Evolutionary conservation across 1,140 invertebrate species (phyloP).

Genomic region (Sinonovacula constricta): DNA sequence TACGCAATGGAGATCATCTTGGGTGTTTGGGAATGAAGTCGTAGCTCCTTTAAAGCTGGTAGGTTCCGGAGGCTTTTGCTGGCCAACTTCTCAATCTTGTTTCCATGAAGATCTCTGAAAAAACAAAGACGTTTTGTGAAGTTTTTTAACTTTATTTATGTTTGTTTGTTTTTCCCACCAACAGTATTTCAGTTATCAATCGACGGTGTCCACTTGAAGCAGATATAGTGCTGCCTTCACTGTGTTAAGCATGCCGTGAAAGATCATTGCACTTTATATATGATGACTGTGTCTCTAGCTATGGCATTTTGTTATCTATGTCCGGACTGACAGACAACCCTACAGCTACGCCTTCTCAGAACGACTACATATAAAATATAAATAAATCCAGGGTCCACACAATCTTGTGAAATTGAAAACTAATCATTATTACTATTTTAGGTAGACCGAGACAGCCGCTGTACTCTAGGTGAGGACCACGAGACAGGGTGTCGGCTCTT

Average conservation of each 20-base stretch:
- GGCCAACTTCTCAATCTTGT: constrained; percentile 30
- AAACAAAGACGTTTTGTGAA: not conserved
- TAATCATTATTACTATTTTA: no score
- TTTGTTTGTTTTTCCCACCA: not conserved
- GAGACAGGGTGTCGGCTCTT: no score
- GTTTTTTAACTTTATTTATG: not conserved
- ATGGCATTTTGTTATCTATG: no score
- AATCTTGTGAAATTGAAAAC: no score
- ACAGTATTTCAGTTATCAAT: not conserved
- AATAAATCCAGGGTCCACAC: no score
- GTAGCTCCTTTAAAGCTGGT: constrained; percentile 40
- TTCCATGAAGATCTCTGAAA: constrained; percentile 51
- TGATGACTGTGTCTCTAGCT: not conserved
- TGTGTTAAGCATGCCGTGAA: not conserved
- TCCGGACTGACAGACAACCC: no score
- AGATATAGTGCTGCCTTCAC: no score
- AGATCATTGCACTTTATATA: not conserved
- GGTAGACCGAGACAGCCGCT: no score
- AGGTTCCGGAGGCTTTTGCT: constrained; percentile 49
- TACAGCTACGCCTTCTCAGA: no score
- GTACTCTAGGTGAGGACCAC: no score
- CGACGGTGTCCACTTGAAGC: no score
- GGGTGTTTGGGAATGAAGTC: constrained; percentile 51
- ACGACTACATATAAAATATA: no score
- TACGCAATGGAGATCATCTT: constrained; percentile 48